These are phyloP conservation scores for Chaetorhynchus papuensis DNA, from an alignment of 2,113 vertebrate species.

Conservation along the genomic window DNA sequence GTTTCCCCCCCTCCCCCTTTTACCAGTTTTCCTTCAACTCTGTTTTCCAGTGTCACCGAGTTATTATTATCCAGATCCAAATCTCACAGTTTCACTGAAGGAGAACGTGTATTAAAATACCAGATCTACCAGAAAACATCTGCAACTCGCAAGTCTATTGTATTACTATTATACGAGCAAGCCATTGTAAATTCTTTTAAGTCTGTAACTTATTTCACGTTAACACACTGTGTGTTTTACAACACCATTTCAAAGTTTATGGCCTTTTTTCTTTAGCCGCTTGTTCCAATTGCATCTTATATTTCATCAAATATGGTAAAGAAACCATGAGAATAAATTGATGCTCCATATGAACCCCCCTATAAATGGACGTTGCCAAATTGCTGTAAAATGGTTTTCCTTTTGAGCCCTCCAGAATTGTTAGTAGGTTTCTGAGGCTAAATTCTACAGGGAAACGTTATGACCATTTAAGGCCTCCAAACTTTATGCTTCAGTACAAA, in stretches of 20 bases:
- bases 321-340: conserved; percentile 75
- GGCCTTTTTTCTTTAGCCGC: conserved; percentile 57
- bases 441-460: conserved; percentile 83
- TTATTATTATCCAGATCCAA: conserved; percentile 42
- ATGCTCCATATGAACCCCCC: conserved; percentile 74
- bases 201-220: conserved; percentile 60
- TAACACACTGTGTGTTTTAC: conserved; percentile 66
- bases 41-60: not conserved
- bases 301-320: conserved; percentile 81
- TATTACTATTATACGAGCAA: conserved; percentile 15
- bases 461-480: conserved; percentile 83
- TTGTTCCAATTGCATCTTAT: conserved; percentile 72
- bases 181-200: conserved; percentile 46
- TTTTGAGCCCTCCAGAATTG: conserved; percentile 74
- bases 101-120: conserved; percentile 36
- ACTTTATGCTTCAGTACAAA: conserved; percentile 83
- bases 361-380: conserved; percentile 71
- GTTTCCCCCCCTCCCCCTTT: not conserved
- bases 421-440: conserved; percentile 76
- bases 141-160: conserved; percentile 27
- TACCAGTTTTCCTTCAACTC: not conserved
- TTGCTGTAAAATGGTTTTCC: conserved; percentile 80
- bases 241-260: conserved; percentile 67
- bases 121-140: conserved; percentile 47
- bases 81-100: conserved; percentile 33